Base-by-base conservation (phyloP, 2,797 vertebrate genomes). In the Danio choprae region DNA sequence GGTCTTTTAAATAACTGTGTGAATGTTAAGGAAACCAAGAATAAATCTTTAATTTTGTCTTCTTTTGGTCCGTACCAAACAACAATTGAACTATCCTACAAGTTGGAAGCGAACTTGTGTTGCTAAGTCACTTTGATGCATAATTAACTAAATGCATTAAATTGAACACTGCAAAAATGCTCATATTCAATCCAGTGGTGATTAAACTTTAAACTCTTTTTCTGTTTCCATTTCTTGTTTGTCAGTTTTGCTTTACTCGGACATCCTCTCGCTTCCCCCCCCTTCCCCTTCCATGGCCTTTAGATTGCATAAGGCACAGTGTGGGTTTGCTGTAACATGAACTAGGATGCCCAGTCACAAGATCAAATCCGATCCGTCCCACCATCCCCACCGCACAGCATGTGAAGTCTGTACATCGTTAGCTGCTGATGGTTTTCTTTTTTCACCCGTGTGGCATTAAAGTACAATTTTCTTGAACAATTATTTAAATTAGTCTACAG, bases 341-440 rank as follows among this genome's bases (percentile, higher is more conserved):
- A 92, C 91, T 91, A 89, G 81, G 91, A 91, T 84, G 83, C 90
- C 89, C 86, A 89, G 91, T 94, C 94, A 94, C 92, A 93, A 93
- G 93, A 91, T 91, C 90, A 88, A 86, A 86, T 88, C 85, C 69
- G 91, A 92, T 90, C 89, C 87, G 86, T 87, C 84, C 84, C 71
- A 83, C 83, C 84, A 74, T 70, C 63, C 68, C 82, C 80, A 74
- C 22, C 56, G 18, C 82, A 50, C 43, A 50, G 67, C 73, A 53
- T 75, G 75, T 64, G 72, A 56, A 82, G 77, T 82, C 80, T 77
- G 69, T 59, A 43, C 62, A n/a, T 83, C 59, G 59, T 75, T 62
- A 29, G 12, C 63, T 50, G 48, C 15, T 18, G n/a, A 46, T 69
- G 20, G 77, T 76, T 84, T 86, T 77, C 20, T 44, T 44, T 12